phyloP scores from a whole-genome alignment of 2,797 vertebrate genomes.

The Thaleichthys pacificus region DNA sequence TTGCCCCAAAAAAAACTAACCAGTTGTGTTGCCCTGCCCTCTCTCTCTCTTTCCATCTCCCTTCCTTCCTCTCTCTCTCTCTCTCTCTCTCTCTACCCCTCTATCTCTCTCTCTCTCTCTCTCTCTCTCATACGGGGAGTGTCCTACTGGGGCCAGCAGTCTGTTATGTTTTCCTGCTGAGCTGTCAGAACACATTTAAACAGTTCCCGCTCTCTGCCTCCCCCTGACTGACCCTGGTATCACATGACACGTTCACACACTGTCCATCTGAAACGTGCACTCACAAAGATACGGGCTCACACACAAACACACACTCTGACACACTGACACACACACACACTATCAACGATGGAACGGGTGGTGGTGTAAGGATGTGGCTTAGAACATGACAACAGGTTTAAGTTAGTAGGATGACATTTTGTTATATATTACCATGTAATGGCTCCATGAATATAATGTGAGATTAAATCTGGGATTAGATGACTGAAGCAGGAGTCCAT shows the following conservation, averaged over 20 bases:
- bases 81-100: background rate
- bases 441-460: no score
- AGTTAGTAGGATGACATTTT: no score
- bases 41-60: no score
- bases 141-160: background rate
- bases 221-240: background rate
- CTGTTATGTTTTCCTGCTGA: background rate
- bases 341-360: no score
- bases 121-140: background rate
- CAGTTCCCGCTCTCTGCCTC: background rate
- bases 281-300: conserved; percentile 3
- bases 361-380: no score
- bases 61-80: background rate
- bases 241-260: background rate
- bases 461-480: no score
- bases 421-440: no score
- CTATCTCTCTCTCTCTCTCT: background rate
- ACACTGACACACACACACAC: background rate
- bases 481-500: no score
- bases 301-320: conserved; percentile 5
- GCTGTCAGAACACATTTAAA: conserved; percentile 20
- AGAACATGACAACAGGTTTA: no score
- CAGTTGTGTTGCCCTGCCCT: no score
- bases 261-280: background rate
- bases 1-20: no score